These are phyloP conservation scores for Zenarchopterus dispar DNA, from an alignment of 2,797 vertebrate genomes.

Conservation along the genomic window DNA sequence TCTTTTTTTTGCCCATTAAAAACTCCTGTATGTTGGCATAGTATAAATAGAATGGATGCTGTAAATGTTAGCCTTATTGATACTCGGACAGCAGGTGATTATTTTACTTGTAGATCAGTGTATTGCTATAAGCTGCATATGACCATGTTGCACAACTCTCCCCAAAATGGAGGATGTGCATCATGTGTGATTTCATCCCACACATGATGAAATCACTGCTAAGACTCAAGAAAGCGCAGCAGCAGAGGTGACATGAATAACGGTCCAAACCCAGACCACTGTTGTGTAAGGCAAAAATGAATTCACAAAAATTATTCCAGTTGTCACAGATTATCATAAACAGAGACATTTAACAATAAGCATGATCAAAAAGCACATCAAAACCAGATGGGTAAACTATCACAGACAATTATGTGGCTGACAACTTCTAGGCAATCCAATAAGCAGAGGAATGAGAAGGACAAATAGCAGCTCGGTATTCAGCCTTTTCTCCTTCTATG, in stretches of 20 bases:
- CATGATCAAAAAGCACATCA: constrained; percentile 30
- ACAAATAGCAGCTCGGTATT: constrained; percentile 31
- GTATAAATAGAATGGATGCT: too few relatives aligned
- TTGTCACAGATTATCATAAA: constrained; percentile 39
- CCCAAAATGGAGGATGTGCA: constrained; percentile 26
- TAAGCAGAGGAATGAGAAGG: constrained; percentile 20
- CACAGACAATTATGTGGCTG: constrained; percentile 42
- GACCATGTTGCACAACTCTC: constrained; percentile 43
- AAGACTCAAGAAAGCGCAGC: constrained; percentile 21
- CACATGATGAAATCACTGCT: constrained; percentile 35
- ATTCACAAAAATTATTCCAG: constrained; percentile 31
- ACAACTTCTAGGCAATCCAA: constrained; percentile 40
- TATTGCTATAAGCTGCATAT: constrained; percentile 35
- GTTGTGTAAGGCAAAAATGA: constrained; percentile 37
- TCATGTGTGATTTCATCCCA: constrained; percentile 36
- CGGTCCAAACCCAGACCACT: constrained; percentile 36
- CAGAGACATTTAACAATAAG: constrained; percentile 41
- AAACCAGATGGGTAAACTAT: constrained; percentile 43
- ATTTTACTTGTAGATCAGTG: constrained; percentile 20
- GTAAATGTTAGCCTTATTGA: constrained; percentile 25
- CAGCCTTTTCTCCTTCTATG: constrained; percentile 23
- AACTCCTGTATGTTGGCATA: too few relatives aligned
- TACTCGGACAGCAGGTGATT: constrained; percentile 21
- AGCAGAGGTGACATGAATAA: constrained; percentile 21
- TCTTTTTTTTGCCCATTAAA: too few relatives aligned